Percentiles rank a stretch among this genome's conserved stretches.
phyloP scores from a whole-genome alignment of 2,888 invertebrate species.

The Tanytarsus gracilentus region DNA sequence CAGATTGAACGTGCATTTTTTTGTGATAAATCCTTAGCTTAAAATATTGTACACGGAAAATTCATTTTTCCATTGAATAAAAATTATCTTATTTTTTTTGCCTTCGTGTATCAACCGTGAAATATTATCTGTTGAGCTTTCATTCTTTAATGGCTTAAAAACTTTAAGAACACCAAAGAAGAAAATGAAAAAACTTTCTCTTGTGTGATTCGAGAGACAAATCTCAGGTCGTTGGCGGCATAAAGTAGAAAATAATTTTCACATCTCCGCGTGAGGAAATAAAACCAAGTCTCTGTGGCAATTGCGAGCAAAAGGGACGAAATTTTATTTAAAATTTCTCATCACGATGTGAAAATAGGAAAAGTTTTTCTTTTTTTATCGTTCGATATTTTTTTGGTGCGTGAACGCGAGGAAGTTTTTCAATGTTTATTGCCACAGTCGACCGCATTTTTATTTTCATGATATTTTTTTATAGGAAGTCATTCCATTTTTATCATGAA shows the following conservation, averaged over 20 bases:
- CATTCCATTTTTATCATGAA: too few species aligned
- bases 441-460: too few species aligned
- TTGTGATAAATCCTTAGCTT: too few species aligned
- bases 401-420: not conserved
- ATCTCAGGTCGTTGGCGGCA: too few species aligned
- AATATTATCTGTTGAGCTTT: conserved; percentile 5
- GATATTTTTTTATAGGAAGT: too few species aligned
- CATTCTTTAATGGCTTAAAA: not conserved
- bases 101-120: not conserved
- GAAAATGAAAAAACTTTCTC: not conserved
- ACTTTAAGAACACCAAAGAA: not conserved
- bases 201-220: too few species aligned
- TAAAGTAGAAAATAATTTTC: too few species aligned
- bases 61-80: too few species aligned
- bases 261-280: too few species aligned
- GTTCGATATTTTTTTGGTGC: conserved; percentile 4
- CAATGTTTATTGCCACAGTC: not conserved
- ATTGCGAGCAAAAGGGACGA: not conserved
- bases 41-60: too few species aligned
- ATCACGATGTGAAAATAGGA: conserved; percentile 23
- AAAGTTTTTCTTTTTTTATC: conserved; percentile 18
- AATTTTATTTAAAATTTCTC: conserved; percentile 1
- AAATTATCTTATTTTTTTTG: not conserved
- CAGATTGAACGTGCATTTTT: not conserved
- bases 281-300: not conserved